A percentile compares a stretch with the other conserved stretches of the same genome.
Conservation (phyloP, 2,797 vertebrate species). For the Poecilia wingei region DNA sequence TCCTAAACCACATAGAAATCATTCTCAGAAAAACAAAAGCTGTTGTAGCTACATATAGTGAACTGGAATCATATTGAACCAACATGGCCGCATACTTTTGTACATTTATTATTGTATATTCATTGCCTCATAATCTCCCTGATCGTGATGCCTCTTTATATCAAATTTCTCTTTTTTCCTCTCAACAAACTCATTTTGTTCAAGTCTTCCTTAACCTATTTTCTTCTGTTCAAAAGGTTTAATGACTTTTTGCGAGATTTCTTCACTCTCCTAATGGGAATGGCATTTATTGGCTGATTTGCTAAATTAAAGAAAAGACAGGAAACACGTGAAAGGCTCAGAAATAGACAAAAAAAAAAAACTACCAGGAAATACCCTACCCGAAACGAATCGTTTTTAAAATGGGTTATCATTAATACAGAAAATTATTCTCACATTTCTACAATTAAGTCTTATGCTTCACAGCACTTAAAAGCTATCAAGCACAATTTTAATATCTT, state of each 20-base stretch:
- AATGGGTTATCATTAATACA: slow-evolving; percentile 38
- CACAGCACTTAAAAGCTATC: slow-evolving; percentile 37
- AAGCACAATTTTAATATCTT: slow-evolving; percentile 35
- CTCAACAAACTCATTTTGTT: neutral
- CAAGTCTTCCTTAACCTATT: neutral
- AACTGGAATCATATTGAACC: neutral
- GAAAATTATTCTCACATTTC: slow-evolving; percentile 32
- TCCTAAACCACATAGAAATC: neutral
- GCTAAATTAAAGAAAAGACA: slow-evolving; percentile 29
- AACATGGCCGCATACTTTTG: neutral
- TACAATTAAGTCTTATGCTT: slow-evolving; percentile 27
- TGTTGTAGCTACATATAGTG: neutral
- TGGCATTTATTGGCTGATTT: slow-evolving; percentile 52
- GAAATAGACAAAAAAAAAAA: slow-evolving; percentile 11
- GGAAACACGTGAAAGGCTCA: neutral
- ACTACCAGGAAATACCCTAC: slow-evolving; percentile 18
- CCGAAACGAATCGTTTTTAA: slow-evolving; percentile 19
- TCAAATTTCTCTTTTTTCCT: slow-evolving; percentile 25
- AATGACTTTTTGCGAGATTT: slow-evolving; percentile 6
- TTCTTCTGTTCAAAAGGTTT: slow-evolving; percentile 3
- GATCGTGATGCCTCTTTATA: slow-evolving; percentile 38
- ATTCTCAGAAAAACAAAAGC: neutral
- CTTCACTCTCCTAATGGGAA: slow-evolving; percentile 66
- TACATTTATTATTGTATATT: neutral
- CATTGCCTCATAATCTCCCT: neutral